These are phyloP conservation scores for Hylaeus anthracinus DNA, from an alignment of 1,140 invertebrate genomes.

Conservation along the genomic window DNA sequence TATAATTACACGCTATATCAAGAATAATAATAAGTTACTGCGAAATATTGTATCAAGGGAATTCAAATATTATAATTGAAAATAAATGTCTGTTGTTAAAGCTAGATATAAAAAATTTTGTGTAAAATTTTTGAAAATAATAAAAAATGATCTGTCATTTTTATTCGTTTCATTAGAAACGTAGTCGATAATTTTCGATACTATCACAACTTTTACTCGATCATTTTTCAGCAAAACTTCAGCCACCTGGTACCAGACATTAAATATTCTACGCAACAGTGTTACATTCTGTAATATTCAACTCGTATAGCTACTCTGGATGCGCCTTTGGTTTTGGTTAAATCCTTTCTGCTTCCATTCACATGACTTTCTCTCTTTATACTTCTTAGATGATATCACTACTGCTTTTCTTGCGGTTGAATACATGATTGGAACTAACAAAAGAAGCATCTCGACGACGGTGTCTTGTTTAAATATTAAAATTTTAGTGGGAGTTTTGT, in stretches of 20 bases:
- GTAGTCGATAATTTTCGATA: background rate
- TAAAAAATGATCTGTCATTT: background rate
- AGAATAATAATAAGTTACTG: no score
- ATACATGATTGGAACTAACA: conserved; percentile 22
- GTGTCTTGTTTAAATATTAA: conserved; percentile 35
- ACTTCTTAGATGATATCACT: conserved; percentile 34
- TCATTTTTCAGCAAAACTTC: background rate
- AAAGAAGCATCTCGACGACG: background rate
- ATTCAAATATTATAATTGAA: no score
- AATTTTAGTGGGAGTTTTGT: conserved; percentile 16
- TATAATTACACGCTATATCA: no score
- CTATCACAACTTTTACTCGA: background rate
- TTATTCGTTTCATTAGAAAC: background rate
- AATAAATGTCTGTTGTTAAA: no score
- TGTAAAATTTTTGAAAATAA: background rate
- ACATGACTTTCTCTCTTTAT: conserved; percentile 47
- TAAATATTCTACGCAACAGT: conserved; percentile 42
- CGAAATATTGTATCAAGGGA: no score
- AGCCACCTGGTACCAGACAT: conserved; percentile 13
- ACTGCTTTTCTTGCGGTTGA: conserved; percentile 18
- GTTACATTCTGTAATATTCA: conserved; percentile 46
- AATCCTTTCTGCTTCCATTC: conserved; percentile 42
- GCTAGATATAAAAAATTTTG: no score
- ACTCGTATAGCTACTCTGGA: conserved; percentile 44
- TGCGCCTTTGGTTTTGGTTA: conserved; percentile 31